Base-by-base conservation (phyloP, 2,888 invertebrate genomes). In the Meliscaeva auricollis region DNA sequence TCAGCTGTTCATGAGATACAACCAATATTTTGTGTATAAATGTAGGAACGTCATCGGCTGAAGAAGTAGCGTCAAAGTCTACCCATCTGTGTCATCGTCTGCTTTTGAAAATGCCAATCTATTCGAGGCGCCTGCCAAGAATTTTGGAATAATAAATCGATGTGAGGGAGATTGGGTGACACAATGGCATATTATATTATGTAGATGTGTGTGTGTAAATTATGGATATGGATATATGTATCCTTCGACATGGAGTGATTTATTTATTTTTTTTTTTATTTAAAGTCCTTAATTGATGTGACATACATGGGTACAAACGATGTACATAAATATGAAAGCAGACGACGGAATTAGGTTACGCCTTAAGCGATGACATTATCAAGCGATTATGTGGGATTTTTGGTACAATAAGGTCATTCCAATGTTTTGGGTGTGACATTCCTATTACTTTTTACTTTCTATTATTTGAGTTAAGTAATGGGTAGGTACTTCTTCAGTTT, bases 161-260 rank as follows among this genome's bases (percentile, higher is more conserved):
- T 66, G 66, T 22, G 50, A 50, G 30, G 15, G 17, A 50, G 66
- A 50, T 50, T 20, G 48, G 66, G 48, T 50, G 66, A 50, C 66
- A 35, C 17, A n/a, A 44, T 66, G 35, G 35, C 50, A 50, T 66
- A n/a, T n/a, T n/a, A 50, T 6, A 64, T 17, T 30, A 52, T 52
- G 52, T 22, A 32, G 15, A 30, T 64, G 32, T 66, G 9, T 64
- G 32, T 66, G 9, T 48, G 35, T 64, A 44, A 44, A 62, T 62
- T 62, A 22, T 62, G 44, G 56, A 56, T 48, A 17, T 38, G 11
- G 35, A 48, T 44, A 60, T 30, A n/a, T 30, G 7, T 20, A 30
- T 46, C 46, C 62, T 64, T 64, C 62, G 62, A 64, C 62, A 64
- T 46, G 46, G 62, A 64, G 62, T 64, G 62, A 64, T 64, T 64